Evolutionary conservation across 2,113 vertebrate genomes (phyloP).

Genomic region (Donacobius atricapilla): DNA sequence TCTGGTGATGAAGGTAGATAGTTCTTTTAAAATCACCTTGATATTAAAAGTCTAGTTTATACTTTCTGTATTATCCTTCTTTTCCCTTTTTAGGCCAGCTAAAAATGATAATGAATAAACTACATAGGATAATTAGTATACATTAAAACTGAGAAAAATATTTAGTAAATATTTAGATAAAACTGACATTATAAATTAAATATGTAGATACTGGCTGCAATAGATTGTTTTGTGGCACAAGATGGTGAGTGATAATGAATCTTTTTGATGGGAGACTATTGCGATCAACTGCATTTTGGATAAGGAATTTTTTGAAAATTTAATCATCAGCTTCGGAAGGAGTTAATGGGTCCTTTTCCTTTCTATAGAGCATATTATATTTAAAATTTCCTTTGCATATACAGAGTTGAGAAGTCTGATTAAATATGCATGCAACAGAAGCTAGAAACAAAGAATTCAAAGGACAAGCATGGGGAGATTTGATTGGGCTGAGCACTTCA

Average conservation of each 20-base stretch:
- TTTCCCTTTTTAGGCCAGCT: neutral
- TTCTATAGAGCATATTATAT: slow-evolving; percentile 7
- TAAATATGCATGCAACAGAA: slow-evolving; percentile 51
- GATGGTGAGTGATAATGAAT: neutral
- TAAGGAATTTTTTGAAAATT: neutral
- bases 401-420: slow-evolving; percentile 19
- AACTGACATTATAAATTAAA: neutral
- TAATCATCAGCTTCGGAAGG: neutral
- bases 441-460: slow-evolving; percentile 49
- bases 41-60: neutral
- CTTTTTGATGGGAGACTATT: neutral
- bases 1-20: neutral
- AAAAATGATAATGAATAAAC: neutral
- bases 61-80: neutral
- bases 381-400: slow-evolving; percentile 33
- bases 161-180: neutral
- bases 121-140: neutral
- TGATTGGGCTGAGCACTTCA: slow-evolving; percentile 37
- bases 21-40: neutral
- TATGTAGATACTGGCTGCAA: neutral
- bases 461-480: neutral
- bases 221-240: neutral
- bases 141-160: neutral
- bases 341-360: slow-evolving; percentile 15
- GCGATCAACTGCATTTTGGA: neutral